phyloP scores from a whole-genome alignment of 2,113 vertebrate species.

The Dunckerocampus dactyliophorus region DNA sequence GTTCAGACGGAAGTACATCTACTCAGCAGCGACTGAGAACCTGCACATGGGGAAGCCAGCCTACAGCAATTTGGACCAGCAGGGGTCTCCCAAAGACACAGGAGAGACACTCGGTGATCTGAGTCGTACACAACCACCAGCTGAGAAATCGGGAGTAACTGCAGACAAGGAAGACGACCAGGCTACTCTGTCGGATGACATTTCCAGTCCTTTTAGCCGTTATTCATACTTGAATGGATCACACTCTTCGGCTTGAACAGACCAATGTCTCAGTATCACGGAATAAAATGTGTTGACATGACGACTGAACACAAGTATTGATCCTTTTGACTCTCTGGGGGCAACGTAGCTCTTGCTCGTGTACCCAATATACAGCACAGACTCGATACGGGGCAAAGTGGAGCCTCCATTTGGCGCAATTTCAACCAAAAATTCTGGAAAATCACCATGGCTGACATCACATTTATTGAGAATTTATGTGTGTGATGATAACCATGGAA shows the following conservation, averaged over 20 bases:
- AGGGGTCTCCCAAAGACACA: too few relatives aligned
- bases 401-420: too few relatives aligned
- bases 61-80: not conserved
- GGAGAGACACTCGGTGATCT: not conserved
- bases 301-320: not conserved
- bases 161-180: not conserved
- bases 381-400: too few relatives aligned
- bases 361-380: too few relatives aligned
- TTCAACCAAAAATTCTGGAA: too few relatives aligned
- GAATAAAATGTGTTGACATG: not conserved
- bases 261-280: not conserved
- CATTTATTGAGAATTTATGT: not conserved
- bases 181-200: not conserved
- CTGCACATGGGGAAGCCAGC: slow-evolving; percentile 6
- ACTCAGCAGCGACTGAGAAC: not conserved
- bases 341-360: too few relatives aligned
- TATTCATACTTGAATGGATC: too few relatives aligned
- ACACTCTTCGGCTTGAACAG: not conserved
- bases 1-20: not conserved
- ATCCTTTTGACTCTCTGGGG: too few relatives aligned
- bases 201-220: not conserved
- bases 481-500: not conserved
- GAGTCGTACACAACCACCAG: too few relatives aligned
- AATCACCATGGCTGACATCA: too few relatives aligned
- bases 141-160: not conserved